Evolutionary conservation across 1,140 invertebrate species (phyloP), one percentile per base, ranked within the genome.

Genomic region (Wiebesia pumilae): DNA sequence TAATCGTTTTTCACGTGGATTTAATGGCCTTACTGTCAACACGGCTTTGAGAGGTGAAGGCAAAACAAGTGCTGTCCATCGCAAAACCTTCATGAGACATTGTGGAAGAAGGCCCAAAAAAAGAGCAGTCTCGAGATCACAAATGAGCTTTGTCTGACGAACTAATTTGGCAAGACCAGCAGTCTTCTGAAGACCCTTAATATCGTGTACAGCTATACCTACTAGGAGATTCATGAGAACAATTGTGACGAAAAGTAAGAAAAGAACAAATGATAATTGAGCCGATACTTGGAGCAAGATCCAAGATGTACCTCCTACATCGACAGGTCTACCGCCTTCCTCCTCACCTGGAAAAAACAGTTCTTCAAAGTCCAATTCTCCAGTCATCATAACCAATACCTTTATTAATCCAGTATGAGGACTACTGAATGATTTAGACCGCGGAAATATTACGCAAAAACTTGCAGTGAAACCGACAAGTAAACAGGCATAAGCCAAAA

Each of bases 381-480:
- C 97, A 3, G 97, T 97, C 97, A 98, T 98, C 97, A 98, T 98
- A 0, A 97, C 97, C 67, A 85, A 47, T 21, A 87, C 97, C 10
- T 97, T 97, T 58, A 97, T 97, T 62, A 97, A 95, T 33, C 96
- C 96, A 91, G 96, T 96, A 86, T 97, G 96, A 1, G 96, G 96
- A 93, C 96, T 96, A 40, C 96, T 95, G 91, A 98, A 97, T 0
- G 96, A 96, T 16, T 96, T 96, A 1, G 96, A 96, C 69, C 96
- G 95, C 0, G 97, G 97, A 92, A 97, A 97, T 88, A 98, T 96
- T 0, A 97, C 97, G 91, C 97, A 97, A 90, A 98, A 97, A 91
- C 97, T 97, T 38, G 97, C 96, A 1, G 97, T 97, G 89, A 98
- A 98, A 0, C 97, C 97, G 38, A 98, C 96, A 19, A 98, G 92